phyloP scores from a whole-genome alignment of 2,888 invertebrate species.

The Drosophila nigritarsus region DNA sequence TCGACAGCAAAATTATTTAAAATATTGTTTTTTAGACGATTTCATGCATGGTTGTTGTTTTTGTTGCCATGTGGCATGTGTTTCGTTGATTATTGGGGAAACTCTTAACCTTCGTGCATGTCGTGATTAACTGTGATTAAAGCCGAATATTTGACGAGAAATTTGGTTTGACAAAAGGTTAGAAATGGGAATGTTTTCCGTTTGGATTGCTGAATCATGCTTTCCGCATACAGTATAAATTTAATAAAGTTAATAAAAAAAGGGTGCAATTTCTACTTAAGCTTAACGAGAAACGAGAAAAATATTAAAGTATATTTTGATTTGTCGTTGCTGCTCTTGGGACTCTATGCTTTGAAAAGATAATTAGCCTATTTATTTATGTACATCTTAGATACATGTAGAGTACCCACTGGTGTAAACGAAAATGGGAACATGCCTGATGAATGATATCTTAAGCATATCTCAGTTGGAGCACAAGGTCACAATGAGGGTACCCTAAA shows the following conservation, averaged over 20 bases:
- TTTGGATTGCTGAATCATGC: constrained; percentile 14
- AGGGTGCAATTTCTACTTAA: neutral
- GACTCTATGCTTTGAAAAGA: neutral
- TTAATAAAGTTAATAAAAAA: neutral
- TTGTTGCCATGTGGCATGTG: constrained; percentile 12
- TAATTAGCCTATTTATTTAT: neutral
- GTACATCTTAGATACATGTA: neutral
- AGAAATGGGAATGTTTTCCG: neutral
- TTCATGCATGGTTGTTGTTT: constrained; percentile 8
- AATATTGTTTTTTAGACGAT: constrained; percentile 21
- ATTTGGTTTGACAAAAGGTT: constrained; percentile 23
- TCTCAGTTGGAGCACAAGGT: neutral
- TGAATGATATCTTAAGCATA: neutral
- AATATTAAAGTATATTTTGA: neutral
- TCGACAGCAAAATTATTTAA: constrained; percentile 46
- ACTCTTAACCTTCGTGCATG: constrained; percentile 2
- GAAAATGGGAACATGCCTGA: neutral
- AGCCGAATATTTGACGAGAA: constrained; percentile 16
- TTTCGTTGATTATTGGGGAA: neutral
- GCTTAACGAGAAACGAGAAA: neutral
- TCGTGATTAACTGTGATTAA: no score
- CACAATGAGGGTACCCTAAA: neutral
- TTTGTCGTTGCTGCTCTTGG: neutral
- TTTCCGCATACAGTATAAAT: neutral
- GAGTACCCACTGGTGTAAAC: neutral